Conservation (phyloP, 2,113 vertebrate species). For the Tonatia bakeri region DNA sequence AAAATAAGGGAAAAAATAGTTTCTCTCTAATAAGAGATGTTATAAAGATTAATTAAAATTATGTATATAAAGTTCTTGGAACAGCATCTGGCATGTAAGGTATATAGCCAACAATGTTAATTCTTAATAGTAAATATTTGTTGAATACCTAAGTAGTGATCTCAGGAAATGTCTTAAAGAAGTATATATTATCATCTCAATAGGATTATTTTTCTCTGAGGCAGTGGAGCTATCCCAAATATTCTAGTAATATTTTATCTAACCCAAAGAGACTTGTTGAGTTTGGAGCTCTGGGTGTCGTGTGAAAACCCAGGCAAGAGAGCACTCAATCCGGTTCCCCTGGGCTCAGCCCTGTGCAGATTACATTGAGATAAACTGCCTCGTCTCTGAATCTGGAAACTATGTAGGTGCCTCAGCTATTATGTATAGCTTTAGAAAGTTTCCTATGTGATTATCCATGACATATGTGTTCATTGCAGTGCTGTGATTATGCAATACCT, state of each 20-base stretch:
- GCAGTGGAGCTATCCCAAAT: neutral
- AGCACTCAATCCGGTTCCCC: neutral
- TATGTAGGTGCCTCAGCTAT: conserved; percentile 24
- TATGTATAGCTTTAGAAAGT: conserved; percentile 62
- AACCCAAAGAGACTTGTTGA: neutral
- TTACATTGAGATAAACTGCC: conserved; percentile 54
- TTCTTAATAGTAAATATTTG: neutral
- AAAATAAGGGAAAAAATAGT: neutral
- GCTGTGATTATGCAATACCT: conserved; percentile 48
- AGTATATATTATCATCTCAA: neutral
- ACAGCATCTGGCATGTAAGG: neutral
- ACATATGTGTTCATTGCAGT: conserved; percentile 55
- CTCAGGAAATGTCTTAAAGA: neutral
- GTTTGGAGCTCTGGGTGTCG: neutral
- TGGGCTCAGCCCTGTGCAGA: neutral
- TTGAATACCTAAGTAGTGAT: neutral
- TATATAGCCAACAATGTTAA: neutral
- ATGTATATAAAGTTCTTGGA: neutral
- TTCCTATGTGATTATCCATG: conserved; percentile 56
- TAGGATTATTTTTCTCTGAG: neutral
- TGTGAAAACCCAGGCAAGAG: neutral
- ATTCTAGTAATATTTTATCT: neutral
- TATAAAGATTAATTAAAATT: neutral
- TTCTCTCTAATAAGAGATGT: neutral
- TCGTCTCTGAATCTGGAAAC: conserved; percentile 43